Evolutionary conservation across 2,113 vertebrate genomes (phyloP).

Genomic region (Gallinago jamesoni): DNA sequence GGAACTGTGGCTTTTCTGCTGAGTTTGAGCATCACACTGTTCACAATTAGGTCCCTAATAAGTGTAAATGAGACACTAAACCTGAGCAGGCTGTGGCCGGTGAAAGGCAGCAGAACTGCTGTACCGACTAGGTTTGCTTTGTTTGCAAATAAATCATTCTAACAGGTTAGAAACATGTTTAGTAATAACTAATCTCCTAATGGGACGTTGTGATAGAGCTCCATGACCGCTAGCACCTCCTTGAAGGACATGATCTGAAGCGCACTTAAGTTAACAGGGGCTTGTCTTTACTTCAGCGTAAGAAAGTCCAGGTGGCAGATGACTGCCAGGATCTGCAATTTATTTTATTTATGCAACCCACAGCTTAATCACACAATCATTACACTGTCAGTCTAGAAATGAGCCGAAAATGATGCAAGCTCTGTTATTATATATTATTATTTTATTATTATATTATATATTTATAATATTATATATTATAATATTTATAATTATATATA

Average conservation of each 20-base stretch:
- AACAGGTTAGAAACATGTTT: neutral
- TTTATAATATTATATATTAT: too few relatives aligned
- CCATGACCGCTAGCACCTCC: neutral
- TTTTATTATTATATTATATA: too few relatives aligned
- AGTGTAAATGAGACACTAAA: neutral
- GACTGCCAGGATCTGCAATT: neutral
- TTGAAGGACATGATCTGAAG: neutral
- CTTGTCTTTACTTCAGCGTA: neutral
- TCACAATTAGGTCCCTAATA: neutral
- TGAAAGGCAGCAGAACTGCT: neutral
- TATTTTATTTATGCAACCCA: neutral
- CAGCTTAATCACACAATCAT: neutral
- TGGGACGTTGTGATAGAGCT: neutral
- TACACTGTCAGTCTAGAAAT: neutral
- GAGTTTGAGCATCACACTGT: neutral
- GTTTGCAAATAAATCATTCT: neutral
- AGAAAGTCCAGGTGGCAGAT: neutral
- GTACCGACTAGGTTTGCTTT: neutral
- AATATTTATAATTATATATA: too few relatives aligned
- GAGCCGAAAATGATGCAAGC: neutral
- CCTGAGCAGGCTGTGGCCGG: neutral
- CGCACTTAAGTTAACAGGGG: neutral
- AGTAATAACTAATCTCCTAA: neutral
- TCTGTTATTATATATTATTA: too few relatives aligned
- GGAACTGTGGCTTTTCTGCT: accelerated